Conservation (phyloP, 2,113 vertebrate genomes). For the Bufo bufo region DNA sequence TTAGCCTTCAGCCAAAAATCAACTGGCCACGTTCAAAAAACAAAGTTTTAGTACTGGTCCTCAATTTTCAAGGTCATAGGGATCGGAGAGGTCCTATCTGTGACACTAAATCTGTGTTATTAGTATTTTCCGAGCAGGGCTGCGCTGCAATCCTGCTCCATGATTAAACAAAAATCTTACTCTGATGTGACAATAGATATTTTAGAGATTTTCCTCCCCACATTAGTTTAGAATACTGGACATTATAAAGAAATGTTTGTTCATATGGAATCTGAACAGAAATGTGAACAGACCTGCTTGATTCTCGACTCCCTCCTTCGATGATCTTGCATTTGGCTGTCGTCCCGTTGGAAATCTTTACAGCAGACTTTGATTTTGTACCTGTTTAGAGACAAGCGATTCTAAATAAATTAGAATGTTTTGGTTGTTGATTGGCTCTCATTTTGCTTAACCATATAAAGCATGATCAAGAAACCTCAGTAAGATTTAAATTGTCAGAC, state of each 20-base stretch:
- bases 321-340: constrained; percentile 68
- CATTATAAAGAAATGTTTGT: background rate
- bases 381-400: constrained; percentile 61
- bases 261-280: background rate
- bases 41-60: background rate
- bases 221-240: background rate
- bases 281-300: constrained; percentile 66
- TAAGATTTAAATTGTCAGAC: too few species aligned
- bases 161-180: background rate
- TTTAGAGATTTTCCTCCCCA: background rate
- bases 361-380: constrained; percentile 69
- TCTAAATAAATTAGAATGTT: background rate
- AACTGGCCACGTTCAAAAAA: background rate
- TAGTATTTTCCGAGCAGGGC: background rate
- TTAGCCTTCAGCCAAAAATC: background rate
- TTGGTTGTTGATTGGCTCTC: background rate
- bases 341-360: constrained; percentile 70
- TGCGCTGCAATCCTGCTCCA: background rate
- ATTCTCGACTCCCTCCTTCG: constrained; percentile 65
- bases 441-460: background rate
- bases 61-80: background rate
- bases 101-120: background rate
- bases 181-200: background rate
- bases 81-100: background rate
- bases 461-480: too few species aligned